These are phyloP conservation scores for Synergus japonicus DNA, from an alignment of 2,888 invertebrate genomes.

Conservation along the genomic window DNA sequence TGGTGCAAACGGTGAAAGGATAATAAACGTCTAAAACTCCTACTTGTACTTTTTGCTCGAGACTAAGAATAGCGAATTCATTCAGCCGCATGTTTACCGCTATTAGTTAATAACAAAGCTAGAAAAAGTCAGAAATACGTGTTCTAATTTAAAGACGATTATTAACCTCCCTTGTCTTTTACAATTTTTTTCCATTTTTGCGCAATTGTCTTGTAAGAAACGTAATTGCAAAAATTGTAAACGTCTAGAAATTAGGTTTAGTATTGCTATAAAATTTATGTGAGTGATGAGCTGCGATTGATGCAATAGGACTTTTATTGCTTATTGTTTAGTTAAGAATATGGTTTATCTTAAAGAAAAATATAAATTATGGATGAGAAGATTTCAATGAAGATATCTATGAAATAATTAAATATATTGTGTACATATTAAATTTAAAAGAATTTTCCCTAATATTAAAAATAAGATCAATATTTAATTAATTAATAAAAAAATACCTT, in stretches of 20 bases:
- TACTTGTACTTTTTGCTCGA: slow-evolving; percentile 14
- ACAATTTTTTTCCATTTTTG: neutral
- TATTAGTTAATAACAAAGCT: slow-evolving; percentile 9
- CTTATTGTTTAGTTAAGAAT: neutral
- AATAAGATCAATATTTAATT: too few relatives aligned
- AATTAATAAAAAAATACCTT: slow-evolving; percentile 61
- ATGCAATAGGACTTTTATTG: neutral
- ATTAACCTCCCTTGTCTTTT: slow-evolving; percentile 12
- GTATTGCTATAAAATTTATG: neutral
- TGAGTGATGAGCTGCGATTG: neutral
- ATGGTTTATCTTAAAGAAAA: too few relatives aligned
- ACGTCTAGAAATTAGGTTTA: neutral
- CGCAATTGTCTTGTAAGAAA: neutral
- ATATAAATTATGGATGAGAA: too few relatives aligned
- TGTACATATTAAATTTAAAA: too few relatives aligned
- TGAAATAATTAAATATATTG: too few relatives aligned
- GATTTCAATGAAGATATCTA: too few relatives aligned
- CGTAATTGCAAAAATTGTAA: neutral
- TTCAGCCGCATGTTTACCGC: neutral
- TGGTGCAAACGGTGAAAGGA: slow-evolving; percentile 58
- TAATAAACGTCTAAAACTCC: neutral
- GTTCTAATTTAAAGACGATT: slow-evolving; percentile 17
- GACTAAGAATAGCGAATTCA: slow-evolving; percentile 11
- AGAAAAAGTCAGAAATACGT: slow-evolving; percentile 1
- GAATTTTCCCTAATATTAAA: too few relatives aligned